Percentiles rank a stretch among this genome's conserved stretches.
Conservation (phyloP, 2,797 vertebrate species). For the Tragelaphus oryx region DNA sequence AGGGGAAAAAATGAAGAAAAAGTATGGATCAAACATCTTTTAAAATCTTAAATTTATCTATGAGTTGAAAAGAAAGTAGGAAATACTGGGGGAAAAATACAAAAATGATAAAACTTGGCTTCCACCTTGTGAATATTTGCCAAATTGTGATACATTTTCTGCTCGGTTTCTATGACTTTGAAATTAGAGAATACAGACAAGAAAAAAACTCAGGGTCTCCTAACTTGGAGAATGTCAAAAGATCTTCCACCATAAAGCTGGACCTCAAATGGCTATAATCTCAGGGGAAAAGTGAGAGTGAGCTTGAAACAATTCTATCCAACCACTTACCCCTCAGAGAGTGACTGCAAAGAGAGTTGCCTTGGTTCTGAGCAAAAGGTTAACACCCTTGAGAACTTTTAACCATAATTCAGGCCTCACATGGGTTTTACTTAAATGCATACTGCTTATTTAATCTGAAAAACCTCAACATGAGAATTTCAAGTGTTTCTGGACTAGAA, state of each 20-base stretch:
- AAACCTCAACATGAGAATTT: not conserved
- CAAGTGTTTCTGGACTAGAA: not conserved
- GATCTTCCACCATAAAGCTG: not conserved
- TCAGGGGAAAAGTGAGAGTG: not conserved
- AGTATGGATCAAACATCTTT: not conserved
- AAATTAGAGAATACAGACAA: not conserved
- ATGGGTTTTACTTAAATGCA: not conserved
- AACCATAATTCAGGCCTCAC: not conserved
- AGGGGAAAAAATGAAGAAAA: not conserved
- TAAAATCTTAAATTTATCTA: slow-evolving; percentile 8
- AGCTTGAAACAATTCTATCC: not conserved
- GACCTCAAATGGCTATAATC: not conserved
- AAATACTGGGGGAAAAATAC: not conserved
- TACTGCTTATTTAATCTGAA: not conserved
- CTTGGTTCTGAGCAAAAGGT: not conserved
- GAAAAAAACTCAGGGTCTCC: not conserved
- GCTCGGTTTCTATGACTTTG: not conserved
- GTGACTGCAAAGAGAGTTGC: not conserved
- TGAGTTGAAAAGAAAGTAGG: not conserved
- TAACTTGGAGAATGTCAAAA: not conserved
- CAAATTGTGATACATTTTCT: not conserved
- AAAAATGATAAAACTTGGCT: not conserved
- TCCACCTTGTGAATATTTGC: not conserved
- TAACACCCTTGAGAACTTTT: not conserved
- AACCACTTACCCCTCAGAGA: not conserved